phyloP scores from a whole-genome alignment of 2,113 vertebrate genomes.

The Catharus bicknelli region DNA sequence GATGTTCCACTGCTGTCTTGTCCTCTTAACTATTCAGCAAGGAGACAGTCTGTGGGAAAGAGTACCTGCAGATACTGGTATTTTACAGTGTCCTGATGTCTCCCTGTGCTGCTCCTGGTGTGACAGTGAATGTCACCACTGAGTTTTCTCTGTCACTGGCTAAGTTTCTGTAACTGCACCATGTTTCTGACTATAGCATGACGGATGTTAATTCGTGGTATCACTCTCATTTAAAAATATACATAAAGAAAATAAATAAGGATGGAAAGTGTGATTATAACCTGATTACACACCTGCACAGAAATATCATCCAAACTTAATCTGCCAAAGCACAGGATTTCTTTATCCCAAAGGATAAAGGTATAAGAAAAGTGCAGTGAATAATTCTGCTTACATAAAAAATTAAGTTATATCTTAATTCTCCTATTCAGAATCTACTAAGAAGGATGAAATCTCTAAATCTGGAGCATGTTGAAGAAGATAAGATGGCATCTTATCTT shows the following conservation, averaged over 20 bases:
- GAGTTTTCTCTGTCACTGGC: not conserved
- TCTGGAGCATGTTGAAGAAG: not conserved
- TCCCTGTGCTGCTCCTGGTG: not conserved
- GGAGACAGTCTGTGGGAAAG: not conserved
- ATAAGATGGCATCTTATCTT: not conserved
- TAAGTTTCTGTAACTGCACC: not conserved
- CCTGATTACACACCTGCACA: not conserved
- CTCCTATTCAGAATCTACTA: not conserved
- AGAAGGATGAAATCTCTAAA: not conserved
- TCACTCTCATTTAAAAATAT: not conserved
- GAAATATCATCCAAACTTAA: not conserved
- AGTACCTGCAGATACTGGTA: not conserved
- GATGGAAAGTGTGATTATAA: not conserved
- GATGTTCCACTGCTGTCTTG: not conserved
- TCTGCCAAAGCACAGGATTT: not conserved
- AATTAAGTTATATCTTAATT: not conserved
- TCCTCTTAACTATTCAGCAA: not conserved
- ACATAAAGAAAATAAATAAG: not conserved
- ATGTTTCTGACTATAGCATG: not conserved
- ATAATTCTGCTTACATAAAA: not conserved
- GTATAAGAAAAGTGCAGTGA: not conserved
- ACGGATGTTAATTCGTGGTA: not conserved
- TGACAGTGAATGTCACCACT: not conserved
- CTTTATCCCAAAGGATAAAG: not conserved
- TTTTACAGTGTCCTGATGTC: not conserved